A percentile compares a stretch with the other conserved stretches of the same genome.
Conservation (phyloP, 2,113 vertebrate genomes). For the Hydropotes inermis region DNA sequence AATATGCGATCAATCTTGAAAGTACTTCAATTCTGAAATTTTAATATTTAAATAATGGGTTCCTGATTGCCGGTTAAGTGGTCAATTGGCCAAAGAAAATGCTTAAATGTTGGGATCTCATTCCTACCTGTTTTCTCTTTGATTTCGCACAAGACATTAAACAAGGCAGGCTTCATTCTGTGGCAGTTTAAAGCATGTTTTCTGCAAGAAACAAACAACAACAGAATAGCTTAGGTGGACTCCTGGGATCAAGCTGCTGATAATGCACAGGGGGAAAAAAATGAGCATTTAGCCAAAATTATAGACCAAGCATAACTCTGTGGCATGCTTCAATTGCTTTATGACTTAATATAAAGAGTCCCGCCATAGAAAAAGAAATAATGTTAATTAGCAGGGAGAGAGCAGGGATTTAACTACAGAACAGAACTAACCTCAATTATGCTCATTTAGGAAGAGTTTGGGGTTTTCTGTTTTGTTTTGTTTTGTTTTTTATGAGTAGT, state of each 20-base stretch:
- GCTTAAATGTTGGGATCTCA: constrained; percentile 27
- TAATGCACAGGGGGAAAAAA: fast-evolving
- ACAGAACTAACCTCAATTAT: constrained; percentile 37
- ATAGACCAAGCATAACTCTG: constrained; percentile 21
- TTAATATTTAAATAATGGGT: constrained; percentile 43
- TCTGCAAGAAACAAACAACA: constrained; percentile 86
- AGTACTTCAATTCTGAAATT: constrained; percentile 54
- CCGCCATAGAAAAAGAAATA: constrained; percentile 58
- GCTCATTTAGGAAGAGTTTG: constrained; percentile 38
- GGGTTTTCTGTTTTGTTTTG: background rate
- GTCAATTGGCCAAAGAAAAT: constrained; percentile 44
- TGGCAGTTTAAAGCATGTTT: constrained; percentile 99
- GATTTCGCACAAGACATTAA: constrained; percentile 99
- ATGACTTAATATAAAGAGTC: constrained; percentile 52
- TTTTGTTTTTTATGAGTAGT: background rate
- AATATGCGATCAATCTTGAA: constrained; percentile 39
- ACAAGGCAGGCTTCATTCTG: constrained; percentile 99
- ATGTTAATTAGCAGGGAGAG: constrained; percentile 55
- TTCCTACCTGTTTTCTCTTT: constrained; percentile 99
- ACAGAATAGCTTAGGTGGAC: constrained; percentile 59
- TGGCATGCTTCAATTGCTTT: constrained; percentile 47
- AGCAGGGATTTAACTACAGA: constrained; percentile 44
- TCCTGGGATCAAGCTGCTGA: constrained; percentile 45
- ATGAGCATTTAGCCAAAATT: constrained; percentile 50
- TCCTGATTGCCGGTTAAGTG: background rate